phyloP scores from a whole-genome alignment of 53 echinoderm and acorn worm genomes.

The Actinopyga echinites region DNA sequence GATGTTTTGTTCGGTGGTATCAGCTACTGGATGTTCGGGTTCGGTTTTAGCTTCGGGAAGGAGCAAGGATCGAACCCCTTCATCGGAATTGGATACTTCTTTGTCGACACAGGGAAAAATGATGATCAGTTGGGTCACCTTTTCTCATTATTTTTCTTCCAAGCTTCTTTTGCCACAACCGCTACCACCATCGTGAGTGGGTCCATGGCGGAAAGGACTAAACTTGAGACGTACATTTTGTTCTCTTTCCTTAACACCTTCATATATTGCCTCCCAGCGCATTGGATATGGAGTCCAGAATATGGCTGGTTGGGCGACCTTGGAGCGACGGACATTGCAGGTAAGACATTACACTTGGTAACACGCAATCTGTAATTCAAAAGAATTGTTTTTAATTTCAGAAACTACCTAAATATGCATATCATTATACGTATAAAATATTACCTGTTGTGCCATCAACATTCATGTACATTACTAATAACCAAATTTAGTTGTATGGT shows the following conservation, averaged over 20 bases:
- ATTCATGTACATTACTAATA: background rate
- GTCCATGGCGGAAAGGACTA: conserved; percentile 88
- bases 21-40: conserved; percentile 93
- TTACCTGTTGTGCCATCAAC: background rate
- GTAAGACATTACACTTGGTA: too few relatives aligned
- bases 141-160: conserved; percentile 90
- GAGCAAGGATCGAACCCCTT: conserved; percentile 65
- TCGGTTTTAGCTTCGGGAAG: too few relatives aligned
- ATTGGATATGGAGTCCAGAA: conserved; percentile 79
- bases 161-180: conserved; percentile 90
- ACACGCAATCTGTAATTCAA: too few relatives aligned
- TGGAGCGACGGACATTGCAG: conserved; percentile 85
- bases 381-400: too few relatives aligned
- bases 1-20: conserved; percentile 92
- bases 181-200: conserved; percentile 90
- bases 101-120: conserved; percentile 58
- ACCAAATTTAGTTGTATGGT: too few relatives aligned
- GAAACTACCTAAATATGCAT: background rate
- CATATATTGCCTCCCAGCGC: conserved; percentile 78
- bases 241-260: conserved; percentile 90
- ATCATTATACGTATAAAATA: background rate
- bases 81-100: conserved; percentile 81
- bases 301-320: conserved; percentile 73
- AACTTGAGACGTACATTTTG: conserved; percentile 78
- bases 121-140: conserved; percentile 63